Percentiles rank a stretch among this genome's conserved stretches.
Conservation (phyloP, 2,797 vertebrate genomes). For the Galago senegalensis region DNA sequence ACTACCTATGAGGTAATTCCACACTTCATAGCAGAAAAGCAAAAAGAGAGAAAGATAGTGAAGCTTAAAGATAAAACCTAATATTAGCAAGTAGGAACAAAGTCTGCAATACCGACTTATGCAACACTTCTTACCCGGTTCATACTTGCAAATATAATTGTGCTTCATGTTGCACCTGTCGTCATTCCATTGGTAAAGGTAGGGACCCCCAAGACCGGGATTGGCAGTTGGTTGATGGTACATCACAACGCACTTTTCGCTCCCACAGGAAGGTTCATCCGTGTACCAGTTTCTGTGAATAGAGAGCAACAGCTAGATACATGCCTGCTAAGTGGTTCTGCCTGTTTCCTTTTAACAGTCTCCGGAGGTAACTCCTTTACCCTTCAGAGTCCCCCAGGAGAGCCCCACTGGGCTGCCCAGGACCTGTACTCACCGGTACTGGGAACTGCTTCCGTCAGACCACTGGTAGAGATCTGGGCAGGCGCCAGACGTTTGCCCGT, state of each 20-base stretch:
- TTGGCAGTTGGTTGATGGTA: conserved; percentile 97
- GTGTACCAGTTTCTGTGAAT: conserved; percentile 96
- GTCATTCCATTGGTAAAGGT: conserved; percentile 98
- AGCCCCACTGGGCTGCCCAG: not conserved
- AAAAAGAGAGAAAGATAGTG: not conserved
- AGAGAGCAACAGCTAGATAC: conserved; percentile 23
- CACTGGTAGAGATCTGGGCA: conserved; percentile 96
- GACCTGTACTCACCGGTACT: conserved; percentile 91
- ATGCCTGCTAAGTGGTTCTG: not conserved
- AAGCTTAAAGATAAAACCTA: not conserved
- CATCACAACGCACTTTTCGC: conserved; percentile 98
- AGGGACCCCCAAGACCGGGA: conserved; percentile 95
- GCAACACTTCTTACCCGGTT: conserved; percentile 89
- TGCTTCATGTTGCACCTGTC: conserved; percentile 99
- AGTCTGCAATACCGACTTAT: fast-evolving
- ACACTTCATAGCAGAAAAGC: not conserved
- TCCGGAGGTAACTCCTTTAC: too few relatives aligned
- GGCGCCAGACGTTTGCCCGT: conserved; percentile 89
- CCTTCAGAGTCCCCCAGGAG: too few relatives aligned
- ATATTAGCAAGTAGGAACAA: not conserved
- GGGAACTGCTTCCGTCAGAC: conserved; percentile 93
- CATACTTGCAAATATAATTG: conserved; percentile 99
- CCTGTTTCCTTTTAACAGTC: not conserved
- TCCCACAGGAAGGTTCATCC: conserved; percentile 98
- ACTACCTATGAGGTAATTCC: not conserved